Base-by-base conservation (phyloP, 2,797 vertebrate genomes). In the Onychomys torridus region DNA sequence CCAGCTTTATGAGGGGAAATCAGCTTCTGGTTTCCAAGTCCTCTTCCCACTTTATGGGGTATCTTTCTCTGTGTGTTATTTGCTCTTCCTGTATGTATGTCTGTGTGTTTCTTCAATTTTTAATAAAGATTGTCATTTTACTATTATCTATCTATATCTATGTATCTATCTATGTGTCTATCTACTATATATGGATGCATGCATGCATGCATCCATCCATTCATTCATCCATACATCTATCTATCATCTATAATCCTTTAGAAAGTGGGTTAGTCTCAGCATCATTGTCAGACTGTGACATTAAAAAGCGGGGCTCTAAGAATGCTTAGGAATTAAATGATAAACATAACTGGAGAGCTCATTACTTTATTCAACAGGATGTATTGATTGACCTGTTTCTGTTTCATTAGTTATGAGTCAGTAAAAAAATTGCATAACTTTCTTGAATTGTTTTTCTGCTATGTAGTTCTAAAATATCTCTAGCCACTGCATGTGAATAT, bases 281-380 rank as follows among this genome's bases (percentile, higher is more conserved):
- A 40, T 10, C 17, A 77, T 4, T 73, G 10, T n/a, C 17, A 23
- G 12, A 67, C 14, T 2, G 88, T 16, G 16, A 90, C 25, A 49
- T 81, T 90, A 89, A 75, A 63, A 43, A 90, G 86, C 69, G 57
- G 37, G 25, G 89, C 90, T 86, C 49, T 81, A 94, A 83, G 94
- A 83, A 79, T 23, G 16, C 29, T 83, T 43, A 91, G 3, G 3
- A 82, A 67, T 93, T 90, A 92, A 92, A 79, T 89, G 59, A 46
- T 92, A 88, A 92, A 95, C 6, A 69, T 79, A 71, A 8, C 32
- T 37, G 6, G 34, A 81, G 29, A 84, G 46, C 82, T 11, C 6
- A 94, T n/a, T 59, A 94, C 16, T 90, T 86, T 93, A 90, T 83
- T 91, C 52, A 93, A 23, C 21, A 89, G 81, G 4, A 77, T 73